Evolutionary conservation across 2,888 invertebrate species (phyloP), one percentile per base, ranked within the genome.

Genomic region (Nymphalis polychloros): DNA sequence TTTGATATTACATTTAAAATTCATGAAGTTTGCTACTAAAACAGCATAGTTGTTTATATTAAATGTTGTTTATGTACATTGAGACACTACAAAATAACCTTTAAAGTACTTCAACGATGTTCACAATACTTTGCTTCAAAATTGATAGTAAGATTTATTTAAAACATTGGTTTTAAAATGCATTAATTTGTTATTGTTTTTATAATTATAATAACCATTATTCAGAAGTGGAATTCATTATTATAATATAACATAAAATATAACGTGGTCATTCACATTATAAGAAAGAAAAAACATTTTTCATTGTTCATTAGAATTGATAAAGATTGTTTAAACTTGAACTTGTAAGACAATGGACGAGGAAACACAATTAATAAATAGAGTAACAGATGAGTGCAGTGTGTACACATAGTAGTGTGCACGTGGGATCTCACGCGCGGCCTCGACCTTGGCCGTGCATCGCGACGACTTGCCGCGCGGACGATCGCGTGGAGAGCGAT

Each of bases 341-440:
- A 68, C 61, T 64, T 64, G 59, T 17, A 41, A 53, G 41, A 59
- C 64, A 64, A 64, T 68, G 64, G 64, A 48, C n/a, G 53, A 61
- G 59, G 64, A 59, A 50, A 59, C 48, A n/a, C 27, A 46, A 20
- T 19, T 17, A 49, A 63, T 53, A 27, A 23, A 50, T 19, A 46
- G 41, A 31, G 59, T 49, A 17, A 16, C 20, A 52, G 46, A 52
- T 16, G 20, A 27, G 20, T 41, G 41, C 41, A 13, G 41, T 13
- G 41, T 13, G 10, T 4, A 41, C 13, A 41, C 41, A 41, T 4
- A 4, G 10, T 13, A 10, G 41, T 13, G 41, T 16, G 19, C 50
- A 53, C 52, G 59, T 52, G 63, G 41, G 57, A 50, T 41, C 35
- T 49, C 48, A 53, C 19, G 66, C 47, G 41, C 55, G 48, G 20